Percentiles rank a stretch among this genome's conserved stretches.
Conservation (phyloP, 2,797 vertebrate species). For the Tarsius wallacei region DNA sequence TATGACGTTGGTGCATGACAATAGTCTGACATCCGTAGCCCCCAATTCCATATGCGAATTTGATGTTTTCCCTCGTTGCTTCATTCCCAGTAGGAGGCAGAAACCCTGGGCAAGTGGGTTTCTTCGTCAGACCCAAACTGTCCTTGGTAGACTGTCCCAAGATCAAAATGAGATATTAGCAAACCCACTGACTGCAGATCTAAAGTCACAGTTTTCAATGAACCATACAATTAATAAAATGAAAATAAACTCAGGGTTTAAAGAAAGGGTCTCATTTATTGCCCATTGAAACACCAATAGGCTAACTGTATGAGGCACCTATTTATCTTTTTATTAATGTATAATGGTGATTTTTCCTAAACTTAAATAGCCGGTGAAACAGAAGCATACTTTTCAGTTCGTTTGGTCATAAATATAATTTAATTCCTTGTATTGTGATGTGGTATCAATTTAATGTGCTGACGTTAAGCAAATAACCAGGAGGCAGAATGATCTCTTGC, state of each 20-base stretch:
- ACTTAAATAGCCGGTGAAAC: neutral
- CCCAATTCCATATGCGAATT: neutral
- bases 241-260: constrained; percentile 10
- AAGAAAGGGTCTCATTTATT: neutral
- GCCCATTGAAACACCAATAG: neutral
- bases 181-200: neutral
- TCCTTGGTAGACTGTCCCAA: neutral
- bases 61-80: neutral
- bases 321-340: constrained; percentile 19
- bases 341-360: neutral
- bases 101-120: neutral
- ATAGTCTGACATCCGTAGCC: neutral
- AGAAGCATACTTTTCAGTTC: neutral
- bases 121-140: neutral
- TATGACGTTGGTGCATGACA: neutral
- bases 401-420: neutral
- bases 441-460: neutral
- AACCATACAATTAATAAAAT: neutral
- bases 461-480: neutral
- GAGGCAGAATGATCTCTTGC: neutral
- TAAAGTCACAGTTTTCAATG: constrained; percentile 13
- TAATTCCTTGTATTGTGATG: neutral
- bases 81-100: neutral
- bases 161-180: neutral
- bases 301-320: neutral